Conservation (phyloP, 2,888 invertebrate species). For the Melinopterus prodromus region DNA sequence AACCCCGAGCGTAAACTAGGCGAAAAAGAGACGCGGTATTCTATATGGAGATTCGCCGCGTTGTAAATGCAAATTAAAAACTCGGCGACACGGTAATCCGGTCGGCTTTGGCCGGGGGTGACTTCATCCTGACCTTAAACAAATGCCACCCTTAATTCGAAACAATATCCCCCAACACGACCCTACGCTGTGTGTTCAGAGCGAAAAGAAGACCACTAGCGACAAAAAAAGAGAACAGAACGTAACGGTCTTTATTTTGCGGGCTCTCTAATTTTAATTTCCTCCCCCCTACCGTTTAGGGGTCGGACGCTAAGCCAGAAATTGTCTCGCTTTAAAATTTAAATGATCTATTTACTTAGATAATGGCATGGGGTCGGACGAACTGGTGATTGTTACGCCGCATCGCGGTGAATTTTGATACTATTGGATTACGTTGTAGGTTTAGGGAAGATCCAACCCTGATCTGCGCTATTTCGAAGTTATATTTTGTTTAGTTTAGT, state of each 20-base stretch:
- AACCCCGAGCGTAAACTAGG: background rate
- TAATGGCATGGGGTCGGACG: background rate
- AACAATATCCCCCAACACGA: conserved; percentile 7
- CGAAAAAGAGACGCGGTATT: background rate
- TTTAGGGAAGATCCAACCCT: background rate
- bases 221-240: background rate
- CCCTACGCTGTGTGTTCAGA: background rate
- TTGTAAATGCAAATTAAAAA: conserved; percentile 22
- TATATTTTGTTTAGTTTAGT: too few relatives aligned
- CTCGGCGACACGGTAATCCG: background rate
- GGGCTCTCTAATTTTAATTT: conserved; percentile 31
- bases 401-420: background rate
- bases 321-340: conserved; percentile 19
- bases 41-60: background rate
- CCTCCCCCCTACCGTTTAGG: background rate
- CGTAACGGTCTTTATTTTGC: background rate
- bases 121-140: conserved; percentile 31
- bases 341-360: conserved; percentile 11
- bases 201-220: background rate
- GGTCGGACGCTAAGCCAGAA: background rate
- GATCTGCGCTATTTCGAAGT: too few relatives aligned
- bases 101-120: conserved; percentile 13
- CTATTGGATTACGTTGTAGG: background rate
- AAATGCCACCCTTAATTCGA: conserved; percentile 33
- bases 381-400: background rate